Conservation (phyloP, 1,140 invertebrate genomes). For the Eciton burchellii region DNA sequence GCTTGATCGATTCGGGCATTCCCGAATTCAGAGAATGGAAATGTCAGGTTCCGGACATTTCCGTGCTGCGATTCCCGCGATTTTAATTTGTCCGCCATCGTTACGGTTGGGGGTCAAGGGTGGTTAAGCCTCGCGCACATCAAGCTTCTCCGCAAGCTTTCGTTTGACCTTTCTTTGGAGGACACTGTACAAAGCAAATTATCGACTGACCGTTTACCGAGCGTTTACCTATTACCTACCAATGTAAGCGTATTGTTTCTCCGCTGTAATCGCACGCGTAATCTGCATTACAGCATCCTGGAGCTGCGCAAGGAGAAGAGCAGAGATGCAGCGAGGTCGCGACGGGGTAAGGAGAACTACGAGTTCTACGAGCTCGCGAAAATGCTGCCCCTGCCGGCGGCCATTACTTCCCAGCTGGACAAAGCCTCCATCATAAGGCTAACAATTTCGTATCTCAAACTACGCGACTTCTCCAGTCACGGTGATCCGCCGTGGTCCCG, state of each 20-base stretch:
- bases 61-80: neutral
- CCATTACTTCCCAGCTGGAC: slow-evolving; percentile 98
- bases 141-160: too few relatives aligned
- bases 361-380: slow-evolving; percentile 99
- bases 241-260: slow-evolving; percentile 9
- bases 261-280: slow-evolving; percentile 28
- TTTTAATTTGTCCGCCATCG: neutral
- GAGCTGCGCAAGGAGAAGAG: slow-evolving; percentile 99
- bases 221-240: slow-evolving; percentile 6
- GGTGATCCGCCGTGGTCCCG: slow-evolving; percentile 97
- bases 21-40: too few relatives aligned
- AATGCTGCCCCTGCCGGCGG: slow-evolving; percentile 97
- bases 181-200: slow-evolving; percentile 18
- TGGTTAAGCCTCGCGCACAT: too few relatives aligned
- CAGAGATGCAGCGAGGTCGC: slow-evolving; percentile 96
- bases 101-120: too few relatives aligned
- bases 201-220: neutral
- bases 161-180: neutral
- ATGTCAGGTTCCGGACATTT: too few relatives aligned
- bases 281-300: slow-evolving; percentile 93
- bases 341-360: slow-evolving; percentile 98
- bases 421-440: slow-evolving; percentile 99
- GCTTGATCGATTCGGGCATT: neutral
- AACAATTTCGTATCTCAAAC: slow-evolving; percentile 98
- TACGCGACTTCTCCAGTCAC: slow-evolving; percentile 97